phyloP scores from a whole-genome alignment of 1,140 invertebrate species.

The Goniozus legneri region DNA sequence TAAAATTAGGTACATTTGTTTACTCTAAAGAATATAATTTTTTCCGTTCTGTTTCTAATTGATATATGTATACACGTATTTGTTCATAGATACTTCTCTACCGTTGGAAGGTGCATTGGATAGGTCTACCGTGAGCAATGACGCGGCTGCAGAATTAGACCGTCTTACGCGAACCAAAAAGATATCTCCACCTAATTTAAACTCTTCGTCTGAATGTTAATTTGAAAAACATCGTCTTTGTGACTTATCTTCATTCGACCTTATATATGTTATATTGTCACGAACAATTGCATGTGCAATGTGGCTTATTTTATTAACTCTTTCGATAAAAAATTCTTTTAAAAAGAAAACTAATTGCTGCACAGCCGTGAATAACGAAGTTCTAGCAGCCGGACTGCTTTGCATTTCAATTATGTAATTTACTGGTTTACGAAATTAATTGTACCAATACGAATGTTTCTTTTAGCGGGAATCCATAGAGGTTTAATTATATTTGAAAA shows the following conservation, averaged over 20 bases:
- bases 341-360: no score
- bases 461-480: no score
- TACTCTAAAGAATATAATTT: no score
- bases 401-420: no score
- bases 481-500: no score
- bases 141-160: conserved; percentile 90
- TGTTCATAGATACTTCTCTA: conserved; percentile 45
- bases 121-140: conserved; percentile 74
- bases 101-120: conserved; percentile 31
- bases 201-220: conserved; percentile 46
- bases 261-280: neutral
- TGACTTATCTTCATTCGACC: neutral
- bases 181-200: conserved; percentile 46
- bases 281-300: no score
- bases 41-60: conserved; percentile 3
- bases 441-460: no score
- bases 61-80: neutral
- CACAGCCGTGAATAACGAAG: no score
- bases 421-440: no score
- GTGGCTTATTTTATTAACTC: no score
- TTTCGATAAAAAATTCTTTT: no score
- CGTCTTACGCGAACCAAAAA: conserved; percentile 76
- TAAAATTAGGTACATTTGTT: conserved; percentile 41
- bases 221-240: neutral
- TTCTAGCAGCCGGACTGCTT: no score